Evolutionary conservation across 1,140 invertebrate species (phyloP), one percentile per base, ranked within the genome.

Genomic region (Ganaspis sp.): DNA sequence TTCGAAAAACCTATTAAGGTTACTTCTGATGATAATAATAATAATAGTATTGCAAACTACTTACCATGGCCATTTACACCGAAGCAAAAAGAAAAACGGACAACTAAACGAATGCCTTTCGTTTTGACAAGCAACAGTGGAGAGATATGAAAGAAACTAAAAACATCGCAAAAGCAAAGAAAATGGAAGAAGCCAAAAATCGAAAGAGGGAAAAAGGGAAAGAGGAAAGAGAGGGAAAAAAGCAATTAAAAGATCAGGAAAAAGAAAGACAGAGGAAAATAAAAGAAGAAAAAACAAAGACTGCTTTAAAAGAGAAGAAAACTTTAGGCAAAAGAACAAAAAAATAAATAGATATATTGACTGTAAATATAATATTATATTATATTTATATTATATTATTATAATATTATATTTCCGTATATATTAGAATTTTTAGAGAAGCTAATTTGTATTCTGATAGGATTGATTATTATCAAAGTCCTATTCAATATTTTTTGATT

Each of bases 271-370:
- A 26, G n/a, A 58, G 21, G 17, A 26, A 69, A 42, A 58, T 54
- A 6, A 40, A 5, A 37, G 29, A 38, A 53, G n/a, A 49, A 76
- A 70, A 23, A 70, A 40, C 4, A 45, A 77, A 49, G 54, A 19
- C 11, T 26, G 29, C 53, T 34, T 49, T 82, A 29, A 3, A 49
- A 17, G 49, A 72, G 49, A 49, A 34, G 38, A 9, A 19, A 45
- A 72, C 70, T 11, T 8, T 17, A 45, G 0, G 26, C 17, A 38
- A 19, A 29, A 12, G 78, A 83, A 70, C 49, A 80, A 37, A 80
- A 83, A 71, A 83, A 75, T 58, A 79, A 78, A 81, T 82, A n/a
- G n/a, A n/a, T n/a, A n/a, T n/a, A n/a, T n/a, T n/a, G n/a, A n/a
- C n/a, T n/a, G n/a, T n/a, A n/a, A n/a, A n/a, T n/a, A n/a, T n/a